A percentile compares a stretch with the other conserved stretches of the same genome.
Evolutionary conservation across 2,113 vertebrate genomes (phyloP).

Genomic region (Ophiodon elongatus): DNA sequence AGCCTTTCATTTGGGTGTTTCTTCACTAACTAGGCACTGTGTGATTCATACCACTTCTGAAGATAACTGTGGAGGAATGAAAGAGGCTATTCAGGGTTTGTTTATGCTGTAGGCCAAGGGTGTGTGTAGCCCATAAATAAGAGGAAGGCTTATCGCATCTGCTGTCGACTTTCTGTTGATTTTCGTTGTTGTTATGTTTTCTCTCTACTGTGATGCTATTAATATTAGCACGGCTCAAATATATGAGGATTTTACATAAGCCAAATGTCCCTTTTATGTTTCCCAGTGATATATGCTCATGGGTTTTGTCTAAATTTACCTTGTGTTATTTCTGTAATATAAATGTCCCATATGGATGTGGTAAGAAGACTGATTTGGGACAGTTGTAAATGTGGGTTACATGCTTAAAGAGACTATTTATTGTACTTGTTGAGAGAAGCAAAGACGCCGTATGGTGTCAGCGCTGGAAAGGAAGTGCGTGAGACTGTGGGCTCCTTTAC

Average conservation of each 20-base stretch:
- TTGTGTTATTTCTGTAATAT: conserved; percentile 24
- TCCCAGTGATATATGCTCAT: conserved; percentile 4
- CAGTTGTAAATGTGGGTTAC: conserved; percentile 58
- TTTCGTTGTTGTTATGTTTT: conserved; percentile 13
- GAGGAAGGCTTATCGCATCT: conserved; percentile 28
- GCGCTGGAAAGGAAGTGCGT: conserved; percentile 69
- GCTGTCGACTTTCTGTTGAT: conserved; percentile 24
- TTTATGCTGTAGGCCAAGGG: conserved; percentile 71
- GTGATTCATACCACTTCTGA: conserved; percentile 62
- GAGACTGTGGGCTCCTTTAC: conserved; percentile 60
- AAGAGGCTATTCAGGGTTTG: conserved; percentile 70
- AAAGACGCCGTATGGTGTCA: conserved; percentile 50
- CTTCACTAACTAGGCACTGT: conserved; percentile 15
- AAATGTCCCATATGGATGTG: conserved; percentile 43
- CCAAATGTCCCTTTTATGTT: background rate
- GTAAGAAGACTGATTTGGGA: conserved; percentile 45
- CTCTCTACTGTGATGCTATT: background rate
- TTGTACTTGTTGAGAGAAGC: conserved; percentile 30
- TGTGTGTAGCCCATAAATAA: conserved; percentile 58
- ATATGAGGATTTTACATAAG: background rate
- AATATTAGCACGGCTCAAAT: conserved; percentile 26
- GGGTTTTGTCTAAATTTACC: conserved; percentile 37
- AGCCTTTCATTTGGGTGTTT: conserved; percentile 44
- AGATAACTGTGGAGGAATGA: conserved; percentile 60
- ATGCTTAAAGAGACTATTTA: conserved; percentile 49